Conservation (phyloP, 1,140 invertebrate genomes). For the Brachystomella parvula region DNA sequence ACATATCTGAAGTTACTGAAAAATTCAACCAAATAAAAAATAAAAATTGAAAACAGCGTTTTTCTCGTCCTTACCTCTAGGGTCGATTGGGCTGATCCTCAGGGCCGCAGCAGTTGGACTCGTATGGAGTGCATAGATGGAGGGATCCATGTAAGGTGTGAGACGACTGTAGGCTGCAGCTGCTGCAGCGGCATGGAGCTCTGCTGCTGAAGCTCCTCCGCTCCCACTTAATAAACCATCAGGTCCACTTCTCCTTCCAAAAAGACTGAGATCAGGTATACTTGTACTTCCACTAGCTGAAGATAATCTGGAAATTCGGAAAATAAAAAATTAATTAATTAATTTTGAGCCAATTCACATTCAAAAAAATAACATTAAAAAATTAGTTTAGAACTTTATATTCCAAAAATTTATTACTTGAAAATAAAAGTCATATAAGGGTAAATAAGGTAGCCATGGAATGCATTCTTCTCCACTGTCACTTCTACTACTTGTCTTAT, state of each 20-base stretch:
- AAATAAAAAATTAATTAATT: no score
- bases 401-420: no score
- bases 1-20: neutral
- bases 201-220: constrained; percentile 36
- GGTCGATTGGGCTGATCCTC: constrained; percentile 43
- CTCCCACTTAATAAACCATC: constrained; percentile 38
- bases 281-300: constrained; percentile 37
- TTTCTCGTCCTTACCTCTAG: constrained; percentile 40
- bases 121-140: constrained; percentile 53
- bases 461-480: no score
- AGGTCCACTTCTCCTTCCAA: constrained; percentile 43
- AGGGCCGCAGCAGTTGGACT: constrained; percentile 49
- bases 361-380: no score
- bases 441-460: no score
- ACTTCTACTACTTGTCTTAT: no score
- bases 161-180: constrained; percentile 50
- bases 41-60: neutral
- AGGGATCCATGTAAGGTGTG: constrained; percentile 60
- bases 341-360: no score
- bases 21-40: neutral
- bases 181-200: constrained; percentile 42
- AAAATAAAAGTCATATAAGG: no score
- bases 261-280: constrained; percentile 43
- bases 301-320: constrained; percentile 41
- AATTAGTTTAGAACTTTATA: no score